These are phyloP conservation scores for Phalacrocorax pelagicus DNA, from an alignment of 2,113 vertebrate genomes.

Conservation along the genomic window DNA sequence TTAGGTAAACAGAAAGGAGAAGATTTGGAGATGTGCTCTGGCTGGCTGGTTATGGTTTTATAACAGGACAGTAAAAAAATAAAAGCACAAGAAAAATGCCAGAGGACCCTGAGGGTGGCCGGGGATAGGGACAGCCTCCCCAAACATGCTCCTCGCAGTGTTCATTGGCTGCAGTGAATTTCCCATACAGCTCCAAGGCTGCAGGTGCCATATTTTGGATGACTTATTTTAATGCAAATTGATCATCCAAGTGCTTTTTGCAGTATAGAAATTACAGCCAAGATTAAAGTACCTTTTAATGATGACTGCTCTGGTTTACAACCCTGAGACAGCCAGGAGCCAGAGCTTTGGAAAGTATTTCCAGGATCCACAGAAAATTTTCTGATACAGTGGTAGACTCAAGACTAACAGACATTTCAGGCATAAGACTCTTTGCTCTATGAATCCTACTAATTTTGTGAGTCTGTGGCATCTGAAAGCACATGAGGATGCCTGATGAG, in stretches of 20 bases:
- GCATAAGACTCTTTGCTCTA: neutral
- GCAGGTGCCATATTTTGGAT: neutral
- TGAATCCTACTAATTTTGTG: neutral
- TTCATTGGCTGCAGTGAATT: neutral
- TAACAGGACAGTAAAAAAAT: neutral
- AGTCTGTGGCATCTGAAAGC: neutral
- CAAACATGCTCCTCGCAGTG: neutral
- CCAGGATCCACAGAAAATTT: neutral
- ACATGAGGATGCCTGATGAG: neutral
- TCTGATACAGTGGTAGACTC: neutral
- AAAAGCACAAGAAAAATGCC: neutral
- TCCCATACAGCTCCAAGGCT: neutral
- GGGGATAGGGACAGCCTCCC: neutral
- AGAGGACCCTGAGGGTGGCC: neutral
- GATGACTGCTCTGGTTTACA: constrained; percentile 20
- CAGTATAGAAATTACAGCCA: constrained; percentile 35
- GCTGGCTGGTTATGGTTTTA: neutral
- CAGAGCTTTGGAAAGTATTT: neutral
- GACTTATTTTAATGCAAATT: constrained; percentile 35
- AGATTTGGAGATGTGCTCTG: neutral
- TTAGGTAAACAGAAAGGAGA: neutral
- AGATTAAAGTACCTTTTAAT: constrained; percentile 35
- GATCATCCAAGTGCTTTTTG: constrained; percentile 1
- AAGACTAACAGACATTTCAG: neutral
- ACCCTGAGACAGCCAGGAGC: neutral